These are phyloP conservation scores for Cyclophora albipunctata DNA, from an alignment of 2,888 invertebrate species.

Conservation along the genomic window DNA sequence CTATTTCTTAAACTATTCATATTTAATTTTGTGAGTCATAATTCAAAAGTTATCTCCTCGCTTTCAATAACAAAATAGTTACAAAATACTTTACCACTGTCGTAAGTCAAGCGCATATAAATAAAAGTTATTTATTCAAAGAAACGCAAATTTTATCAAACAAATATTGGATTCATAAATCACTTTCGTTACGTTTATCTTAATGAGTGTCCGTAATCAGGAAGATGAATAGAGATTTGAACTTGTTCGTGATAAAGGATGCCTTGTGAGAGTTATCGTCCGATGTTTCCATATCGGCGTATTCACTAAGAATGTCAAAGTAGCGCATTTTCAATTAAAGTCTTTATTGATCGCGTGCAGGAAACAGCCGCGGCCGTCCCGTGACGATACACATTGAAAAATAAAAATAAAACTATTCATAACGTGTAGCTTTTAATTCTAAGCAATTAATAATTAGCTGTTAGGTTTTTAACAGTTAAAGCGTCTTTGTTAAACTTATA, in stretches of 20 bases:
- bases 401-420: too few species aligned
- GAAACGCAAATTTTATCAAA: too few species aligned
- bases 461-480: too few species aligned
- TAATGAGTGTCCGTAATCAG: slow-evolving; percentile 9
- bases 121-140: too few species aligned
- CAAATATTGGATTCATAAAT: slow-evolving; percentile 11
- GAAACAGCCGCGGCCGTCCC: slow-evolving; percentile 11
- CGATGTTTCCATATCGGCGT: slow-evolving; percentile 4
- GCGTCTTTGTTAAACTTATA: too few species aligned
- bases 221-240: slow-evolving; percentile 6
- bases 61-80: too few species aligned
- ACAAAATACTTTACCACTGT: too few species aligned
- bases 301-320: slow-evolving; percentile 7
- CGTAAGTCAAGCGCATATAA: too few species aligned
- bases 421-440: not conserved
- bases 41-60: too few species aligned
- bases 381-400: not conserved
- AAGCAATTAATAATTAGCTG: not conserved
- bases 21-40: too few species aligned
- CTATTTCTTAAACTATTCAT: too few species aligned
- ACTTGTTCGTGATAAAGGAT: slow-evolving; percentile 19
- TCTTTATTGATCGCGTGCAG: slow-evolving; percentile 45
- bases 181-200: slow-evolving; percentile 33
- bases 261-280: slow-evolving; percentile 32
- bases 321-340: slow-evolving; percentile 39